Percentiles rank a stretch among this genome's conserved stretches.
phyloP scores from a whole-genome alignment of 2,888 invertebrate species.

The Cryptus viduatorius region DNA sequence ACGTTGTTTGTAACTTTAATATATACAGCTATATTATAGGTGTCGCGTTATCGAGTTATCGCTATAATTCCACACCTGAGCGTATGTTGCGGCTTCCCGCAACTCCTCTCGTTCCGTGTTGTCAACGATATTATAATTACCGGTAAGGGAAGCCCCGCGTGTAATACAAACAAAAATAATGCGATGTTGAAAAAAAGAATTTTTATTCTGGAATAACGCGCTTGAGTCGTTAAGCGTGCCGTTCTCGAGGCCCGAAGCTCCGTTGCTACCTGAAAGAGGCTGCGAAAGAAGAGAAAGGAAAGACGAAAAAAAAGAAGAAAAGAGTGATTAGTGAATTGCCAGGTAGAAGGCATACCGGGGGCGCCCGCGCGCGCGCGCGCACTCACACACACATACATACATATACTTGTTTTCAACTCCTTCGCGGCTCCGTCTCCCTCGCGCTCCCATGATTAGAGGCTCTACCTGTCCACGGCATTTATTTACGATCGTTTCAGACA shows the following conservation, averaged over 20 bases:
- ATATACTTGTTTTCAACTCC: neutral
- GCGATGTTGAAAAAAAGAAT: neutral
- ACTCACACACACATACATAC: neutral
- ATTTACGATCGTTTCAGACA: slow-evolving; percentile 67
- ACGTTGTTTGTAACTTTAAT: neutral
- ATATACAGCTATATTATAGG: neutral
- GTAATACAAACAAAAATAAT: slow-evolving; percentile 12
- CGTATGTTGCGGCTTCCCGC: neutral
- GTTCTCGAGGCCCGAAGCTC: neutral
- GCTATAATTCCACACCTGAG: neutral
- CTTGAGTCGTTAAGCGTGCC: slow-evolving; percentile 45
- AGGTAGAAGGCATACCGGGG: slow-evolving; percentile 36
- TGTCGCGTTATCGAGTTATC: neutral
- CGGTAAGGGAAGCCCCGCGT: neutral
- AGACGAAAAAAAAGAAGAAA: slow-evolving; percentile 5
- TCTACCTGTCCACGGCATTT: slow-evolving; percentile 58
- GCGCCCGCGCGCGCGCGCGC: neutral
- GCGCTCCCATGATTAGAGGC: slow-evolving; percentile 41
- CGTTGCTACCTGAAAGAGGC: slow-evolving; percentile 52
- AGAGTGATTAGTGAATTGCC: slow-evolving; percentile 56
- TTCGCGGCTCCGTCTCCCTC: slow-evolving; percentile 3
- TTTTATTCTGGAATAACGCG: slow-evolving; percentile 19
- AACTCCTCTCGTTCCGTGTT: too few species aligned
- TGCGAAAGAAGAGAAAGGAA: slow-evolving; percentile 11
- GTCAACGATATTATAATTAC: slow-evolving; percentile 17